Evolutionary conservation across 2,888 invertebrate species (phyloP), one percentile per base, ranked within the genome.

Genomic region (Tenthredo distinguenda): DNA sequence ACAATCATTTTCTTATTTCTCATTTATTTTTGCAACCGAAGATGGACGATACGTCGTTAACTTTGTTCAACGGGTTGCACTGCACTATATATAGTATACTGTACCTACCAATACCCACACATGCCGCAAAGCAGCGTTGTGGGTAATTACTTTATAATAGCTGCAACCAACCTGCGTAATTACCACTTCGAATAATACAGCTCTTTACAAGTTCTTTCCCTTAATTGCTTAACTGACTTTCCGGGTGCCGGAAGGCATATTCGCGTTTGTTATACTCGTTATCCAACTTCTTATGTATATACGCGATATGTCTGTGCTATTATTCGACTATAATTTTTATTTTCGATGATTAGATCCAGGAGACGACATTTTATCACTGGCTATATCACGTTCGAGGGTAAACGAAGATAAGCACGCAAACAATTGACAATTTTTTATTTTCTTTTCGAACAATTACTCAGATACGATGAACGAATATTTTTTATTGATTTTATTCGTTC

Each of bases 91-190:
- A 34, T 34, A 31, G 18, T 31, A 65, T 31, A 15, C 31, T 5
- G 15, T 65, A 65, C 10, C 10, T 62, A 71, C 37, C 26, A 50
- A 21, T 4, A n/a, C 47, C 34, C 10, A 50, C 18, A 34, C 3
- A 55, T 37, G 55, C 43, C 74, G 85, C 68, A 79, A 79, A 79
- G 21, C 84, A 88, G 90, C 88, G 88, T 87, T 87, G 87, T 88
- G 88, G 90, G 89, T 90, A 90, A 91, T 91, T 88, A 88, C 88
- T 88, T 90, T 90, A 89, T 91, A 91, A 91, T 91, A 90, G 89
- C 89, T 88, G 87, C 87, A 87, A 88, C 87, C 88, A 89, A 87
- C 88, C 89, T 86, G 88, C 90, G 88, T 90, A 91, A 91, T 91
- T 91, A 89, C 88, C 86, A 83, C 83, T 83, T 81, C 31, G 47